Evolutionary conservation across 2,797 vertebrate genomes (phyloP), one percentile per base, ranked within the genome.

Genomic region (Oreonectes daqikongensis): DNA sequence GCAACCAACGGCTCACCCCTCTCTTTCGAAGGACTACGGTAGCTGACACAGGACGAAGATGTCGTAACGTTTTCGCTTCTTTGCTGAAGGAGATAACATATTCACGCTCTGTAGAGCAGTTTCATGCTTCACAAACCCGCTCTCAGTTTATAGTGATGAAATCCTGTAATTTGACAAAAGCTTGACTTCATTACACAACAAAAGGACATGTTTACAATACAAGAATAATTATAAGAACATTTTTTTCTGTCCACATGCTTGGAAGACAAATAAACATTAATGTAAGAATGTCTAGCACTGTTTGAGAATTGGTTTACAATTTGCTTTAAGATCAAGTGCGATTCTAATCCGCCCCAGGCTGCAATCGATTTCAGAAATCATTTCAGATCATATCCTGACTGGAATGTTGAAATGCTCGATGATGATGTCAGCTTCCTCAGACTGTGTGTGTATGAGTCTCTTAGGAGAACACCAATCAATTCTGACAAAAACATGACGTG

Each of bases 121-220:
- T n/a, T n/a, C n/a, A n/a, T 55, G 52, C 22, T 22, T 22, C 50
- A 11, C 42, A 22, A 52, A 52, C 20, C 20, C 9, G 3, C 72
- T 78, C 30, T 30, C 32, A 48, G 17, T 78, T 72, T 74, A 40
- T n/a, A 7, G 11, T 72, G 61, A 57, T 59, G 20, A 59, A 65
- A 26, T 66, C 68, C 50, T 75, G 42, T 78, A 81, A 80, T 81
- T 76, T 35, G 38, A 75, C 60, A 66, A 70, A 78, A 72, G 77
- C 53, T 48, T 52, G 2, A 9, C 9, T 9, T 9, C 8, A 35
- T 35, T 35, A 35, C 32, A 35, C 32, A 8, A 8, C 32, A 35
- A n/a, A n/a, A n/a, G n/a, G n/a, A n/a, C n/a, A n/a, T n/a, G n/a
- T n/a, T n/a, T n/a, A 8, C 32, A 35, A 35, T 35, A 8, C 7